These are phyloP conservation scores for Electrophaes corylata DNA, from an alignment of 2,888 invertebrate species.

Conservation along the genomic window DNA sequence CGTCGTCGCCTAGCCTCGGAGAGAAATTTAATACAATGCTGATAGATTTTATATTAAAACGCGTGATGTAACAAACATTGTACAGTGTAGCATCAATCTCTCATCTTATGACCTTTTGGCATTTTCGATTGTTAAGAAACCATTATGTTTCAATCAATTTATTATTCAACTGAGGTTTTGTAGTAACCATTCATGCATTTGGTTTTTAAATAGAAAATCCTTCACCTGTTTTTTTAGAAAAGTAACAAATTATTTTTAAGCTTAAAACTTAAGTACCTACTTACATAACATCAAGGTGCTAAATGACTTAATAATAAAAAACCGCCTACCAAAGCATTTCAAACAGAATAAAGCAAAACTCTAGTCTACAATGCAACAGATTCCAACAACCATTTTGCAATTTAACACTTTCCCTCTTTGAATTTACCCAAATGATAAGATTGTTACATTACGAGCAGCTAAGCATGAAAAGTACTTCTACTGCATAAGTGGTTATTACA, in stretches of 20 bases:
- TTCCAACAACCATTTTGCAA: slow-evolving; percentile 54
- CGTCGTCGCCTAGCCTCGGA: slow-evolving; percentile 43
- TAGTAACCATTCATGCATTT: slow-evolving; percentile 10
- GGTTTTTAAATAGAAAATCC: background rate
- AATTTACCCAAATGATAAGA: slow-evolving; percentile 53
- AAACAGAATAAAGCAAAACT: slow-evolving; percentile 9
- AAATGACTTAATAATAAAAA: background rate
- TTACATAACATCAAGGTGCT: background rate
- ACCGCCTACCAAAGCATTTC: slow-evolving; percentile 11
- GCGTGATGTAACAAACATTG: slow-evolving; percentile 40
- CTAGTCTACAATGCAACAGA: slow-evolving; percentile 31
- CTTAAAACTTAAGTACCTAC: background rate
- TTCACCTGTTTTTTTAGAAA: slow-evolving; percentile 7
- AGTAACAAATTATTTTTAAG: background rate
- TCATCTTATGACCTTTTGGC: slow-evolving; percentile 28
- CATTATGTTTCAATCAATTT: slow-evolving; percentile 1
- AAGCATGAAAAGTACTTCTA: slow-evolving; percentile 57
- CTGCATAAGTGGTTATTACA: slow-evolving; percentile 42
- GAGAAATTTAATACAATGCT: slow-evolving; percentile 72
- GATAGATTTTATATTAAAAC: slow-evolving; percentile 53
- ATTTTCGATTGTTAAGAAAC: background rate
- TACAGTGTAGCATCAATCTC: slow-evolving; percentile 32
- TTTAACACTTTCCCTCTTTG: slow-evolving; percentile 63
- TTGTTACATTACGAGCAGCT: slow-evolving; percentile 67
- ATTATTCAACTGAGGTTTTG: background rate